phyloP scores from a whole-genome alignment of 2,888 invertebrate species.

The Acronicta aceris region DNA sequence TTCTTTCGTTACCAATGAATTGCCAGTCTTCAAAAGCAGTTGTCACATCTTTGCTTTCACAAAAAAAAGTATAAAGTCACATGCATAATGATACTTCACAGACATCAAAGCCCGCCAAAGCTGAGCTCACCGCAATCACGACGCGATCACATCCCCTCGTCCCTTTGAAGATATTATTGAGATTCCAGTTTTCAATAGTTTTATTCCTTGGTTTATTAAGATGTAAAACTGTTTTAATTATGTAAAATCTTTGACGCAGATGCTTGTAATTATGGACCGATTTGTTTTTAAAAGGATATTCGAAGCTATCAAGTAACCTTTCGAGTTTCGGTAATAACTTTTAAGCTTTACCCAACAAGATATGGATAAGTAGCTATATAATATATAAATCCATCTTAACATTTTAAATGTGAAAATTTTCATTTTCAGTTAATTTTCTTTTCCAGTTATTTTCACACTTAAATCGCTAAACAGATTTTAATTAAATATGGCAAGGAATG shows the following conservation, averaged over 20 bases:
- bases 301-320: too few relatives aligned
- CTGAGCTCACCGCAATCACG: constrained; percentile 25
- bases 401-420: too few relatives aligned
- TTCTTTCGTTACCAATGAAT: neutral
- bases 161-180: constrained; percentile 51
- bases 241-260: constrained; percentile 29
- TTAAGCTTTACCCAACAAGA: too few relatives aligned
- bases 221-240: constrained; percentile 19
- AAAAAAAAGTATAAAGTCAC: constrained; percentile 14
- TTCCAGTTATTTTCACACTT: too few relatives aligned
- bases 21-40: neutral
- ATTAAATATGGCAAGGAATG: too few relatives aligned
- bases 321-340: too few relatives aligned
- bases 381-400: too few relatives aligned
- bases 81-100: constrained; percentile 31
- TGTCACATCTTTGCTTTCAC: neutral
- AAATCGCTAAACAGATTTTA: too few relatives aligned
- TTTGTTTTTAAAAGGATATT: too few relatives aligned
- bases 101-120: constrained; percentile 37
- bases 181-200: constrained; percentile 37
- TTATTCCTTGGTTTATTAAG: constrained; percentile 9
- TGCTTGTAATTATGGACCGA: constrained; percentile 18
- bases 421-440: too few relatives aligned
- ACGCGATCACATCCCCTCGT: constrained; percentile 33
- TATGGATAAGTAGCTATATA: too few relatives aligned